Evolutionary conservation across 2,888 invertebrate species (phyloP).

Genomic region (Thymelicus acteon): DNA sequence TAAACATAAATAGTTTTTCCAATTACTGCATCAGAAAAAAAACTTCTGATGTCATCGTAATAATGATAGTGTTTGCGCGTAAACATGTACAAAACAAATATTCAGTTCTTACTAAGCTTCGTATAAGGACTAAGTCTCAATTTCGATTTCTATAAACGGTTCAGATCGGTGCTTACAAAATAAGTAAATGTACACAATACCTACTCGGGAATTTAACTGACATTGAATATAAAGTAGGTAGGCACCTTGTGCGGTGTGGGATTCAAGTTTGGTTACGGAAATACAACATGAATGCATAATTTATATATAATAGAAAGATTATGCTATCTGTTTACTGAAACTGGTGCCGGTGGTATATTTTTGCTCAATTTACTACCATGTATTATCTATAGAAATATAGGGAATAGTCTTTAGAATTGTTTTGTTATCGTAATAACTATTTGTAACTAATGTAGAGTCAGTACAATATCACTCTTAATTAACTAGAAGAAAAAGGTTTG

Average conservation of each 20-base stretch:
- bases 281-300: constrained; percentile 37
- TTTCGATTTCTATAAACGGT: constrained; percentile 31
- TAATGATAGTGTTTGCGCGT: constrained; percentile 5
- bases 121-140: constrained; percentile 11
- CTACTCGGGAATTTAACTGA: constrained; percentile 13
- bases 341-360: constrained; percentile 2
- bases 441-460: no score
- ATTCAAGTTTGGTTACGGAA: constrained; percentile 33
- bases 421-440: neutral
- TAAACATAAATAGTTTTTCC: no score
- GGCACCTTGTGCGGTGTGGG: constrained; percentile 39
- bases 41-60: constrained; percentile 18
- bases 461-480: no score
- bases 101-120: neutral
- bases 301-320: constrained; percentile 51
- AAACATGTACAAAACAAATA: constrained; percentile 10
- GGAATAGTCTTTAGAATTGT: neutral
- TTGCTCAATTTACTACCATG: neutral
- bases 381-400: constrained; percentile 7
- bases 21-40: neutral
- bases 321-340: constrained; percentile 26
- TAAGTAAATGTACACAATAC: constrained; percentile 18
- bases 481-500: no score
- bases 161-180: constrained; percentile 17
- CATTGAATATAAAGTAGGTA: constrained; percentile 41